Percentiles rank a stretch among this genome's conserved stretches.
phyloP scores from a whole-genome alignment of 2,888 invertebrate species.

The Agrochola circellaris region DNA sequence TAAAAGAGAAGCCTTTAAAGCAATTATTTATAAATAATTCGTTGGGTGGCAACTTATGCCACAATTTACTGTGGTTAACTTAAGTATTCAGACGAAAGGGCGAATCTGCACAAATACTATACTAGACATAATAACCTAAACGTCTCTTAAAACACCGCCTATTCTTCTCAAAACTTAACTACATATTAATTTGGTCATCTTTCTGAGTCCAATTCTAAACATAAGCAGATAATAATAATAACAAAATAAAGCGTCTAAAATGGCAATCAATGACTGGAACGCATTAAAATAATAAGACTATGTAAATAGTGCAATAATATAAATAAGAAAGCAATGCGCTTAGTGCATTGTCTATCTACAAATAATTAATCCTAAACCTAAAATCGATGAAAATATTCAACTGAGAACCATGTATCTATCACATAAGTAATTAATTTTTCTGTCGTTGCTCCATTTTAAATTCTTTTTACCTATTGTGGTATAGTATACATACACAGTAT shows the following conservation, averaged over 20 bases:
- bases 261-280: conserved; percentile 3
- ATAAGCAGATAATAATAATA: background rate
- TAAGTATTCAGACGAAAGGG: background rate
- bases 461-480: too few species aligned
- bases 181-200: background rate
- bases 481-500: too few species aligned
- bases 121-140: background rate
- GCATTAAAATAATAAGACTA: background rate
- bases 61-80: background rate
- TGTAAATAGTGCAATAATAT: background rate
- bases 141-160: background rate
- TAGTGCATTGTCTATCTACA: background rate
- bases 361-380: background rate
- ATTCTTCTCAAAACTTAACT: too few species aligned
- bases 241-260: background rate
- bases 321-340: background rate
- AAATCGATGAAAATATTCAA: background rate
- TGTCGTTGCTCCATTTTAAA: too few species aligned
- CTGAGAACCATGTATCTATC: background rate
- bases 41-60: background rate
- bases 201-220: background rate
- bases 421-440: too few species aligned
- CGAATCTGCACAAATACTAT: background rate
- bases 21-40: background rate
- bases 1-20: background rate